Evolutionary conservation across 2,888 invertebrate genomes (phyloP), one percentile per base, ranked within the genome.

Genomic region (Leucophenga montana): DNA sequence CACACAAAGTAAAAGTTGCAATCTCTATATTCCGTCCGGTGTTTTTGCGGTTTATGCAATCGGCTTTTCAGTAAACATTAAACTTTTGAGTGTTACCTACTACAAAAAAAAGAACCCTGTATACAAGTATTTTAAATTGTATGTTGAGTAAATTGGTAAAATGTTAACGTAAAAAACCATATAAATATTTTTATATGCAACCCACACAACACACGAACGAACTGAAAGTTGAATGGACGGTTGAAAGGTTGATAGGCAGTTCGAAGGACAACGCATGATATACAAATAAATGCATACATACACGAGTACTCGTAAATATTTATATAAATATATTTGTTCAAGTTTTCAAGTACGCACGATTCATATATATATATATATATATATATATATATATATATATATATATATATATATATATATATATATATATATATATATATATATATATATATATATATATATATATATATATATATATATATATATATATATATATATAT

Each of bases 181-280:
- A 82, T 81, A 80, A 78, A 81, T 82, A 80, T 83, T 78, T 77
- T 73, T 74, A 73, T 74, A 77, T 61, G 66, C 66, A 67, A 72
- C 71, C 56, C n/a, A 70, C 57, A 66, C 53, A 70, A 18, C 66
- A 56, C 54, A 13, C 11, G 39, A 22, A 67, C 33, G 33, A 50
- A 53, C 66, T 53, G 56, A 48, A 16, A 18, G 50, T 16, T 18
- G 50, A 50, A 50, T 18, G 50, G 1, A 50, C 50, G 50, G 14
- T 16, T 39, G 46, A n/a, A 39, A 18, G 46, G 33, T 39, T 39
- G 11, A 39, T 11, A 39, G 39, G 39, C 8, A 39, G 39, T 39
- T 39, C 39, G 39, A 39, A 39, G 39, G 39, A 39, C 39, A 39
- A 46, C 14, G 73, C 67, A 14, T 14, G 16, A 22, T 33, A 69